Evolutionary conservation across 2,113 vertebrate species (phyloP).

Genomic region (Garra rufa): DNA sequence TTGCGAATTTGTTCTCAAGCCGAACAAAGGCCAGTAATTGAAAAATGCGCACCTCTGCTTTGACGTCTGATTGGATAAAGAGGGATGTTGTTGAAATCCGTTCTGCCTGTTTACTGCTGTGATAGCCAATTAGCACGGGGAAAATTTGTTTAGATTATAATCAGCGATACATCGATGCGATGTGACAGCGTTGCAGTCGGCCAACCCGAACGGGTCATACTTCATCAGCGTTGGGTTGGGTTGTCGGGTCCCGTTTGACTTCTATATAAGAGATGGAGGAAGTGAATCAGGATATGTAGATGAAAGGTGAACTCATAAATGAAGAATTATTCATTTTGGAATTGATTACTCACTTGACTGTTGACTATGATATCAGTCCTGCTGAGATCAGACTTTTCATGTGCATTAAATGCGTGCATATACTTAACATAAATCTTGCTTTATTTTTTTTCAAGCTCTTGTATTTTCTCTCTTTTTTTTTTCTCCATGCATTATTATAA

Average conservation of each 20-base stretch:
- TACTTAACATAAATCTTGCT: constrained; percentile 22
- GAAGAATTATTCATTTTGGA: constrained; percentile 11
- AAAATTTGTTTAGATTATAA: constrained; percentile 39
- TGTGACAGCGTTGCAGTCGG: constrained; percentile 33
- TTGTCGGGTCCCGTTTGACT: background rate
- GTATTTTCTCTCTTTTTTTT: background rate
- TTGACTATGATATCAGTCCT: constrained; percentile 16
- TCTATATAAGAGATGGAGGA: background rate
- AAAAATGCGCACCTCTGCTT: constrained; percentile 47
- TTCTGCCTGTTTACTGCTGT: constrained; percentile 43
- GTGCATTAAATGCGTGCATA: constrained; percentile 14
- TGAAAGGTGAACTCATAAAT: constrained; percentile 14
- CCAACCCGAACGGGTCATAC: constrained; percentile 6
- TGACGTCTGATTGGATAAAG: constrained; percentile 36
- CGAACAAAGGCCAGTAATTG: constrained; percentile 46
- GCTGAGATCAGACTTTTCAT: constrained; percentile 31
- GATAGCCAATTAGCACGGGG: constrained; percentile 40
- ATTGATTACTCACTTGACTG: constrained; percentile 19
- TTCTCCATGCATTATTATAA: constrained; percentile 14
- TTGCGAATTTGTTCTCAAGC: constrained; percentile 25
- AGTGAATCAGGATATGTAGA: background rate
- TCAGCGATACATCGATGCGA: constrained; percentile 20
- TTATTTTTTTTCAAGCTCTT: background rate
- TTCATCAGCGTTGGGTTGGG: constrained; percentile 10
- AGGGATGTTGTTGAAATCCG: constrained; percentile 15